Base-by-base conservation (phyloP, 1,140 invertebrate species). In the Cephus cinctus region DNA sequence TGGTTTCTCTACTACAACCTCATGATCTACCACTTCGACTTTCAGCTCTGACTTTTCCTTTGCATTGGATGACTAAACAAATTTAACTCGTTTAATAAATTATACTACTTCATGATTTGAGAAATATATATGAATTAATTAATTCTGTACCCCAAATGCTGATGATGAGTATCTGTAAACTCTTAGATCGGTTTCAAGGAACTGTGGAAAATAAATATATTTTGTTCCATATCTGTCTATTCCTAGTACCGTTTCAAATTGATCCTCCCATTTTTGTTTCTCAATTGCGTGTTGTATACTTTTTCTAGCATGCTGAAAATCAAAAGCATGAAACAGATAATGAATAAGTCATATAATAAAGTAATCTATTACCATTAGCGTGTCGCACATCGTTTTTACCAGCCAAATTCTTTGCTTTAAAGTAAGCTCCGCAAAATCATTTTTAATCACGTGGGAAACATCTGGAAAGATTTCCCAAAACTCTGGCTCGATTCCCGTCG, bases 191-290 rank as follows among this genome's bases (percentile, higher is more conserved):
- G 62, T 78, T 2, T 79, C 77, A 56, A 81, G 71, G 54, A 83
- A 83, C 47, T 83, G 79, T 31, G 81, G 81, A 57, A 85, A 81
- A 57, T 83, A 80, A 48, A 83, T 67, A 56, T 83, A 85, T 46
- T 66, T 72, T 47, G 78, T 75, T 2, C 81, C 81, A 14, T 81
- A 58, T 21, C 74, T 73, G 61, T 85, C 83, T 0, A 56, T 61
- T 3, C 83, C 83, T n/a, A 84, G 62, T 39, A 72, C 32, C 5
- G 65, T 74, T 31, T 74, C 69, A 19, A 63, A 61, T 16, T 69
- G 58, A 27, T 63, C 48, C 15, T 73, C 63, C 39, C 57, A 65
- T 0, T 63, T 57, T 35, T 71, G 61, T 11, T 69, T 75, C 0
- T 59, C 46, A 9, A 75, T 58, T 47, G 68, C 69, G 16, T 74